phyloP scores from a whole-genome alignment of 2,113 vertebrate genomes.

The Holacanthus passer region DNA sequence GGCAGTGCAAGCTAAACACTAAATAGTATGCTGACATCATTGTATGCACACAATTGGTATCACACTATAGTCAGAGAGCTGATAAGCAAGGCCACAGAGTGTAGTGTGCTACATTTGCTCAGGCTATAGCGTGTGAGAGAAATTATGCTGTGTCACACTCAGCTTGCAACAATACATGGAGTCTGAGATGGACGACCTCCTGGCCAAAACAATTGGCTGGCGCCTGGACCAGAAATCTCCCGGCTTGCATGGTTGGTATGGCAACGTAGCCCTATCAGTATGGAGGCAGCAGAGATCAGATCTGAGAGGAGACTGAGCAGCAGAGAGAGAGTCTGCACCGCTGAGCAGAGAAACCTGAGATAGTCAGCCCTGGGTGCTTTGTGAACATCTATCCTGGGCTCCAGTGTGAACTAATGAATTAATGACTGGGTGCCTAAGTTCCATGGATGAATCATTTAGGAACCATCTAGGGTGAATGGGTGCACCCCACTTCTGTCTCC shows the following conservation, averaged over 20 bases:
- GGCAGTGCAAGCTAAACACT: background rate
- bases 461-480: constrained; percentile 43
- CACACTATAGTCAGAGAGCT: background rate
- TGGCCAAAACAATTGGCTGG: constrained; percentile 52
- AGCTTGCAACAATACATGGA: constrained; percentile 29
- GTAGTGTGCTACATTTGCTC: background rate
- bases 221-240: constrained; percentile 48
- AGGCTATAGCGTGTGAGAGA: constrained; percentile 11
- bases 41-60: background rate
- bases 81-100: constrained; percentile 26
- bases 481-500: constrained; percentile 25
- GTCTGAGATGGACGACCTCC: constrained; percentile 58
- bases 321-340: constrained; percentile 37
- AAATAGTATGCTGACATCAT: constrained; percentile 13
- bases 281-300: constrained; percentile 41
- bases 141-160: constrained; percentile 55
- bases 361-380: constrained; percentile 42
- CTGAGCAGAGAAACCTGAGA: constrained; percentile 73
- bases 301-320: constrained; percentile 43
- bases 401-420: constrained; percentile 74
- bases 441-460: constrained; percentile 78
- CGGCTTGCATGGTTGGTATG: constrained; percentile 60
- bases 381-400: constrained; percentile 50
- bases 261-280: constrained; percentile 60
- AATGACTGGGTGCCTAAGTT: constrained; percentile 71